Base-by-base conservation (phyloP, 1,140 invertebrate species). In the Drosophila oshimai region DNA sequence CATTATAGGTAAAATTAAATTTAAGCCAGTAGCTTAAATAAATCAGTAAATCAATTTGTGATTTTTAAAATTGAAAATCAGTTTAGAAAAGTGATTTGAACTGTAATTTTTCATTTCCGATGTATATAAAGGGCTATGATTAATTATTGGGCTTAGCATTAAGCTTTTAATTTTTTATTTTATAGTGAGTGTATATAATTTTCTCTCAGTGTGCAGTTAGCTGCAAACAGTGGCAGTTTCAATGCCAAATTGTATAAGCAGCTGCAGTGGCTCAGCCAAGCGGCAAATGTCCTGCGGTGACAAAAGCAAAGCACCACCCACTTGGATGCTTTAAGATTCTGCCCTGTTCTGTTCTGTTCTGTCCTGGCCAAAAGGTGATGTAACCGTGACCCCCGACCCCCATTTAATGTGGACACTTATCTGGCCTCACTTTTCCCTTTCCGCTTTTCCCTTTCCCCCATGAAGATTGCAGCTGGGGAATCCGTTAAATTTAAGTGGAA, bases 231-330 rank as follows among this genome's bases (percentile, higher is more conserved):
- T 54, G 31, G 46, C 69, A 42, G 26, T 55, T 64, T 73, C 71
- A 81, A 81, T 81, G 77, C 67, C 77, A 68, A 72, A 58, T 80
- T 80, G 65, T 80, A 61, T 80, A 80, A 74, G 76, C 72, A 55
- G 71, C 47, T 62, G 47, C 54, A 36, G 67, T 57, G 65, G 67
- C 45, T 28, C 65, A 71, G 67, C 60, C 76, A 72, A 61, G 71
- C 60, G 70, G 77, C 50, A 81, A 81, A 75, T 81, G 67, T 81
- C 72, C 77, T 76, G 67, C 60, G 72, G 77, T 62, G 68, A 53
- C 29, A 50, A 41, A 61, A 42, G 51, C 37, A 53, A 69, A 44
- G 58, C 22, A 42, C 64, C 17, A 29, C 26, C 26, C 33, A 39
- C 31, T 18, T 18, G 50, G 34, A 26, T 50, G 33, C 51, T 39